These are phyloP conservation scores for Excalfactoria chinensis DNA, from an alignment of 2,113 vertebrate genomes.

Conservation along the genomic window DNA sequence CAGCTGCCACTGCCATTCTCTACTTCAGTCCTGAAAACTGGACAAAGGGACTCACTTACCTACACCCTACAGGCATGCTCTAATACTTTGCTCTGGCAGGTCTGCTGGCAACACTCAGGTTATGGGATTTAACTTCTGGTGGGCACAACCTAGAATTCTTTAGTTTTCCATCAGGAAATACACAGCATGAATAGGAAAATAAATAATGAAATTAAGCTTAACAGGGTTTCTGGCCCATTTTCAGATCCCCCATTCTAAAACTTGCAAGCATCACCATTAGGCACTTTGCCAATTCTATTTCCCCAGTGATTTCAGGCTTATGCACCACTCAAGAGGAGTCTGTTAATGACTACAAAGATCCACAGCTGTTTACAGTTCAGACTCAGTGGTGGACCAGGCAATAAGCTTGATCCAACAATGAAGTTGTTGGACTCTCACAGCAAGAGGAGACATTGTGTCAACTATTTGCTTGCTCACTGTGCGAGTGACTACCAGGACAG, in stretches of 20 bases:
- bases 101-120: not conserved
- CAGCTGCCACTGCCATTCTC: not conserved
- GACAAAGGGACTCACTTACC: not conserved
- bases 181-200: slow-evolving; percentile 55
- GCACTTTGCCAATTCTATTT: slow-evolving; percentile 62
- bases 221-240: slow-evolving; percentile 71
- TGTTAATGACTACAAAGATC: slow-evolving; percentile 74
- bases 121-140: not conserved
- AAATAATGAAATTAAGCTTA: slow-evolving; percentile 72
- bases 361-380: slow-evolving; percentile 74
- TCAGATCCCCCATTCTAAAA: slow-evolving; percentile 72
- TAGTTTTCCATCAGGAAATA: slow-evolving; percentile 4
- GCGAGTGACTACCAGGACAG: not conserved
- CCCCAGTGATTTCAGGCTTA: slow-evolving; percentile 64
- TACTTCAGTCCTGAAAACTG: not conserved
- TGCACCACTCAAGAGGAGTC: slow-evolving; percentile 65
- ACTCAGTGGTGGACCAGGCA: slow-evolving; percentile 70
- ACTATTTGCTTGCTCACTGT: slow-evolving; percentile 39
- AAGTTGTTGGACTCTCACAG: slow-evolving; percentile 66
- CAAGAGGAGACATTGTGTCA: slow-evolving; percentile 58
- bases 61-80: not conserved
- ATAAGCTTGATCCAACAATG: slow-evolving; percentile 71
- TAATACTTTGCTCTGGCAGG: not conserved
- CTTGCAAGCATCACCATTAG: slow-evolving; percentile 69
- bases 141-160: not conserved